Evolutionary conservation across 1,140 invertebrate genomes (phyloP).

Genomic region (Saccostrea cuccullata): DNA sequence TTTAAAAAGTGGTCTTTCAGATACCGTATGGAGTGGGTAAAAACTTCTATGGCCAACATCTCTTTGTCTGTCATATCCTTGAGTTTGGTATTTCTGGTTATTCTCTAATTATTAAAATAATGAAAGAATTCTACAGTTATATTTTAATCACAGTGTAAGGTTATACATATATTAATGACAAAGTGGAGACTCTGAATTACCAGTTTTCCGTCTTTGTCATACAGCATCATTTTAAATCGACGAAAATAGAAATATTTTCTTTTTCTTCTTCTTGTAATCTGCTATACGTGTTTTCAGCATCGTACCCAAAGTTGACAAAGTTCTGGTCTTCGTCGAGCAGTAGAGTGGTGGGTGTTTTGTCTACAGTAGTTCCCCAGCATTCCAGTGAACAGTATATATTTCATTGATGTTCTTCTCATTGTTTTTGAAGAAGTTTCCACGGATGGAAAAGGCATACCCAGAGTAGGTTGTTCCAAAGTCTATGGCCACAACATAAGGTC

Average conservation of each 20-base stretch:
- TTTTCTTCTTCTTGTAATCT: background rate
- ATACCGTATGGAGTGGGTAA: background rate
- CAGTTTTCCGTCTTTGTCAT: background rate
- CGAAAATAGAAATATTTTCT: background rate
- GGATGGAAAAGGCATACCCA: background rate
- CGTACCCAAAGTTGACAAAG: background rate
- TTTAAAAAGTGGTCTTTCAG: background rate
- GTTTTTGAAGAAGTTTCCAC: background rate
- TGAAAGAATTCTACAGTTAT: background rate
- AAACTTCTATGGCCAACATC: background rate
- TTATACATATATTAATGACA: too few species aligned
- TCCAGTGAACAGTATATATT: background rate
- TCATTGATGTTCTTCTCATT: background rate
- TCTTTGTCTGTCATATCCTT: background rate
- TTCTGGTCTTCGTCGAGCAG: background rate
- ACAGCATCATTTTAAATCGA: constrained; percentile 24
- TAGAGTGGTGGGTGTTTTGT: background rate
- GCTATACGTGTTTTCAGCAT: background rate
- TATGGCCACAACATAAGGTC: background rate
- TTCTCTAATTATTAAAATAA: background rate
- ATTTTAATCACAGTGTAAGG: too few species aligned
- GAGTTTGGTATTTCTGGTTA: background rate
- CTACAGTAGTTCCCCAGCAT: background rate
- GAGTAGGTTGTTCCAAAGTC: constrained; percentile 9
- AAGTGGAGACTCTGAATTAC: background rate